Percentiles rank a stretch among this genome's conserved stretches.
phyloP scores from a whole-genome alignment of 2,113 vertebrate genomes.

The Vireo altiloquus region DNA sequence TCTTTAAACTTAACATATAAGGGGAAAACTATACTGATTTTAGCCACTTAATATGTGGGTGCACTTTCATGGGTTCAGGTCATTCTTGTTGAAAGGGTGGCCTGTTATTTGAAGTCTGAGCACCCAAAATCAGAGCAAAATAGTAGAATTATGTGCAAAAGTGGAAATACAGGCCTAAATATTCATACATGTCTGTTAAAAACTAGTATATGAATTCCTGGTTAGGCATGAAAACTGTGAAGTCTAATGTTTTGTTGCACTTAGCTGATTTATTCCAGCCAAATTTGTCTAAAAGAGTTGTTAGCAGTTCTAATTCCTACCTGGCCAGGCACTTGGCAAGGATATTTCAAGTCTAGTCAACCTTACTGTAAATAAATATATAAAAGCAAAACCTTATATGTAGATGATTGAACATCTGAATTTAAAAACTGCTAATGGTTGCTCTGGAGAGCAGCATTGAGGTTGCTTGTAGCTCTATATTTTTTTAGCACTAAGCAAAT shows the following conservation, averaged over 20 bases:
- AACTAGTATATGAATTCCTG: not conserved
- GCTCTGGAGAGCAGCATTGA: not conserved
- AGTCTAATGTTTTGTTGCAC: not conserved
- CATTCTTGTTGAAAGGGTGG: not conserved
- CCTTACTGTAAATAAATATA: not conserved
- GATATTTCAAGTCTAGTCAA: not conserved
- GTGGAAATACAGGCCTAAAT: not conserved
- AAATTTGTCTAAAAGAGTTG: not conserved
- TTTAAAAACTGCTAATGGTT: not conserved
- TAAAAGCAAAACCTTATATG: not conserved
- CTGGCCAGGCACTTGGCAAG: not conserved
- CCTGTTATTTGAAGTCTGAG: not conserved
- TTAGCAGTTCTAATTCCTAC: not conserved
- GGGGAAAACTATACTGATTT: not conserved
- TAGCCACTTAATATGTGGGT: not conserved
- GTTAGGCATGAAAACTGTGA: not conserved
- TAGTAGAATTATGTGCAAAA: not conserved
- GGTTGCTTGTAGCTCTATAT: not conserved
- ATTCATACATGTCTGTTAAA: not conserved
- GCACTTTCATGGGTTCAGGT: not conserved
- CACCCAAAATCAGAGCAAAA: not conserved
- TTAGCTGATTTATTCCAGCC: not conserved
- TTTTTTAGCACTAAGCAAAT: not conserved
- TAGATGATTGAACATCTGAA: not conserved
- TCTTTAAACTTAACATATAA: not conserved